Conservation (phyloP, 2,888 invertebrate genomes). For the Spatulosminthurus flaviceps region DNA sequence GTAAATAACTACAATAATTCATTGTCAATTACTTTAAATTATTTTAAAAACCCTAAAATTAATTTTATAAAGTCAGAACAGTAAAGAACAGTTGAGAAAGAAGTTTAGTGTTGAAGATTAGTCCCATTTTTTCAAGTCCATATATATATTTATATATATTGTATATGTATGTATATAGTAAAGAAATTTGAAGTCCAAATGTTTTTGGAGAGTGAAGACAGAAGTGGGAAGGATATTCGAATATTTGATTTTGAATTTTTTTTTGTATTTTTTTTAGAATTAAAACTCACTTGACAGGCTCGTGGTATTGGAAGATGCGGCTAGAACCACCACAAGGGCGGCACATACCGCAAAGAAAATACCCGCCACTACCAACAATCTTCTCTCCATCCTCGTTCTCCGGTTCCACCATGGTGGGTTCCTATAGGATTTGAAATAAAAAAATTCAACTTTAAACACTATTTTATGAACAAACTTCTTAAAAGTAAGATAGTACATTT, state of each 20-base stretch:
- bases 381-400: conserved; percentile 77
- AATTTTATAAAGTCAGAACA: background rate
- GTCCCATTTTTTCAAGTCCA: no score
- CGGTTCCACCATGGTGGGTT: conserved; percentile 85
- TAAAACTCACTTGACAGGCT: conserved; percentile 40
- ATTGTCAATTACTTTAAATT: no score
- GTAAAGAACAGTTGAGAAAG: no score
- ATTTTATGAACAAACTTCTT: background rate
- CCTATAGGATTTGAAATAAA: conserved; percentile 68
- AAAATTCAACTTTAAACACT: background rate
- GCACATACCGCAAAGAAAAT: conserved; percentile 73
- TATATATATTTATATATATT: no score
- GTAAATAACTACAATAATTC: no score
- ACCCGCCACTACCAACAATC: conserved; percentile 72
- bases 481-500: background rate
- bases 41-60: no score
- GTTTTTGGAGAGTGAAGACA: conserved; percentile 35
- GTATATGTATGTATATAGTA: background rate
- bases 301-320: conserved; percentile 66
- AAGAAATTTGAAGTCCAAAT: conserved; percentile 2
- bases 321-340: conserved; percentile 73
- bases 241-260: background rate
- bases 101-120: no score
- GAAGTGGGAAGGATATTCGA: conserved; percentile 37
- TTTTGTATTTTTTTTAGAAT: background rate